Evolutionary conservation across 2,113 vertebrate species (phyloP).

Genomic region (Callipepla squamata): DNA sequence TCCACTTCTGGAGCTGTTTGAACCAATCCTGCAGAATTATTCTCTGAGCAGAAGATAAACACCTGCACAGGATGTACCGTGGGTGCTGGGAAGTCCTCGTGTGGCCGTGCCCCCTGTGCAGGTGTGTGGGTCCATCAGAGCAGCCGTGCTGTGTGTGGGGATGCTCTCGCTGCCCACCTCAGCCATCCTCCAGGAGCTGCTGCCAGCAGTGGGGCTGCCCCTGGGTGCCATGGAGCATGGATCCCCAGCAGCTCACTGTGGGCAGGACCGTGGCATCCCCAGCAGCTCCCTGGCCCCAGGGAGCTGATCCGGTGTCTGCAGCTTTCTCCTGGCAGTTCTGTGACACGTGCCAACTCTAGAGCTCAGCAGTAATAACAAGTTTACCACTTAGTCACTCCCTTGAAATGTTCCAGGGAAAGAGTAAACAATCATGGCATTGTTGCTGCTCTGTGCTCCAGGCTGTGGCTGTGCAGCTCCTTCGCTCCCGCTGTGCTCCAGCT

Average conservation of each 20-base stretch:
- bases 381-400: neutral
- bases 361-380: neutral
- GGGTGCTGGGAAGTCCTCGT: neutral
- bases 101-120: fast-evolving
- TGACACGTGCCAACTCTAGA: fast-evolving
- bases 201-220: neutral
- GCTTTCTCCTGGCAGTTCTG: neutral
- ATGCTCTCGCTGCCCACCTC: neutral
- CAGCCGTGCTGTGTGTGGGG: neutral
- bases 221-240: neutral
- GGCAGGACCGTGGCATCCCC: neutral
- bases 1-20: neutral
- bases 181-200: neutral
- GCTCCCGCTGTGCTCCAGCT: fast-evolving
- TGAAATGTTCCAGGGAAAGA: neutral
- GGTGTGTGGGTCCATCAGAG: neutral
- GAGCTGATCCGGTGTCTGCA: neutral
- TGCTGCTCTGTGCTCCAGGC: neutral
- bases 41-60: neutral
- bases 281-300: fast-evolving
- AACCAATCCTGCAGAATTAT: neutral
- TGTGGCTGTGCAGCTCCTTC: fast-evolving
- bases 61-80: neutral
- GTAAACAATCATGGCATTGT: neutral
- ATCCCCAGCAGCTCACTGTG: neutral